Evolutionary conservation across 1,140 invertebrate genomes (phyloP).

Genomic region (Muscidifurax raptorellus): DNA sequence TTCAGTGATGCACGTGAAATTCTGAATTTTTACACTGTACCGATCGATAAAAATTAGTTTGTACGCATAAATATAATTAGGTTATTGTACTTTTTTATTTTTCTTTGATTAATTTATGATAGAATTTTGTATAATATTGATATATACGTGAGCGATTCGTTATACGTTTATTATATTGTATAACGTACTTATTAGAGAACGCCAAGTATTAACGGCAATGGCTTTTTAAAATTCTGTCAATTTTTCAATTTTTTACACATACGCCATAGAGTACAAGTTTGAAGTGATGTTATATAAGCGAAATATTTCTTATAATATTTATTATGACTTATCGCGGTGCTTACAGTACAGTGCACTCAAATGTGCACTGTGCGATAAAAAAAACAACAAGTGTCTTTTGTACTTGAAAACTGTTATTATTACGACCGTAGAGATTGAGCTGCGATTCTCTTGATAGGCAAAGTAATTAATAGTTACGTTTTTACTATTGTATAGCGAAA

Average conservation of each 20-base stretch:
- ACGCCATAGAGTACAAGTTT: constrained; percentile 50
- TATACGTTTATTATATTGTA: constrained; percentile 20
- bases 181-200: constrained; percentile 14
- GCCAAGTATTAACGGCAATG: constrained; percentile 22
- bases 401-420: constrained; percentile 43
- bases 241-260: constrained; percentile 11
- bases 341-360: constrained; percentile 27
- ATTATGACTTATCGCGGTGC: constrained; percentile 47
- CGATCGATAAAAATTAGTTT: constrained; percentile 4
- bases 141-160: constrained; percentile 12
- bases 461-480: constrained; percentile 40
- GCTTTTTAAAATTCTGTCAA: constrained; percentile 19
- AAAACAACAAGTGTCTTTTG: constrained; percentile 46
- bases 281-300: constrained; percentile 33
- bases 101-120: constrained; percentile 19
- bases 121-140: constrained; percentile 27
- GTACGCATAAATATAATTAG: constrained; percentile 7
- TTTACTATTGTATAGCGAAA: constrained; percentile 38
- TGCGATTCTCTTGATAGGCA: constrained; percentile 36
- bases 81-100: constrained; percentile 4
- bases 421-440: constrained; percentile 30
- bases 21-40: constrained; percentile 39
- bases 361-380: background rate
- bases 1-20: background rate
- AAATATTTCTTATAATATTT: constrained; percentile 45